A percentile compares a stretch with the other conserved stretches of the same genome.
phyloP scores from a whole-genome alignment of 2,113 vertebrate genomes.

The Macquaria ambigua region DNA sequence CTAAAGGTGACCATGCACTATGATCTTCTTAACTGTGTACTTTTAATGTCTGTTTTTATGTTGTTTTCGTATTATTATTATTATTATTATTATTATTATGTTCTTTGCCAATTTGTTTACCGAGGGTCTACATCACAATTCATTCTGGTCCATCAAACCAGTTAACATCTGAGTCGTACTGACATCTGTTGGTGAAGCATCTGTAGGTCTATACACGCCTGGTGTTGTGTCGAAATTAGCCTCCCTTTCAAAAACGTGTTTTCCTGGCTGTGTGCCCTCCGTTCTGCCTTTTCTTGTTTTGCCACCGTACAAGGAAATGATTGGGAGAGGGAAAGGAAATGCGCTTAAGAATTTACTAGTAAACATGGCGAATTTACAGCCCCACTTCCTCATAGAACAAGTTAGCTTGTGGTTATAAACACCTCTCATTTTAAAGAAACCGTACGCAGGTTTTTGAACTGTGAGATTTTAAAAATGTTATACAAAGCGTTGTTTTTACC shows the following conservation, averaged over 20 bases:
- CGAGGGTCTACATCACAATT: not conserved
- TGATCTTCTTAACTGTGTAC: not conserved
- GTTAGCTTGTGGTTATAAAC: not conserved
- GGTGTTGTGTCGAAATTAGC: constrained; percentile 34
- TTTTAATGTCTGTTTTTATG: not conserved
- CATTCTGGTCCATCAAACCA: not conserved
- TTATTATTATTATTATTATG: too few species aligned
- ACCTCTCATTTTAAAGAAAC: not conserved
- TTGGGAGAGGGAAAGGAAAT: not conserved
- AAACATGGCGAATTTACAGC: not conserved
- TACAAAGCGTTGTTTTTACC: not conserved
- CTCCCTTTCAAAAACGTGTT: constrained; percentile 1
- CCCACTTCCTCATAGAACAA: not conserved
- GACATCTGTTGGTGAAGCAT: constrained; percentile 64
- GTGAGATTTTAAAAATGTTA: not conserved
- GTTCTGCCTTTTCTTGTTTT: constrained; percentile 1
- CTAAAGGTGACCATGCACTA: not conserved
- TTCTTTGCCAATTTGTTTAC: not conserved
- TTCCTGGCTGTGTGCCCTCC: not conserved
- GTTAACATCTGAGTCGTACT: constrained; percentile 39
- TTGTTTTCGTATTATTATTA: not conserved
- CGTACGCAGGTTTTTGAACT: not conserved
- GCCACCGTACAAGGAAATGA: not conserved
- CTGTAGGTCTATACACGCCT: not conserved
- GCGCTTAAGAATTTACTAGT: not conserved